Conservation (phyloP, 2,113 vertebrate genomes). For the Spea bombifrons region DNA sequence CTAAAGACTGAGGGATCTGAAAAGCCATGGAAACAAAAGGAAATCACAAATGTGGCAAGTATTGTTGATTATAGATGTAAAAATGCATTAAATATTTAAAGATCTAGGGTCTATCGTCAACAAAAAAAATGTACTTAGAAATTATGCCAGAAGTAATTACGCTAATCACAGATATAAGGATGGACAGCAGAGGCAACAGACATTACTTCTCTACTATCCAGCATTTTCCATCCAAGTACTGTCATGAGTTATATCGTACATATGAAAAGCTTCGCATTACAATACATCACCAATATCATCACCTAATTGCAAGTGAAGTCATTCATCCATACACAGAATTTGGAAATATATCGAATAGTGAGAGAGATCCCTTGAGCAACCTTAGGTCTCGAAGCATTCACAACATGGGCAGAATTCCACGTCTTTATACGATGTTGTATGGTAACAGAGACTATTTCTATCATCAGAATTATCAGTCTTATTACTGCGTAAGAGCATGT, state of each 20-base stretch:
- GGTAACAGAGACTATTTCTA: slow-evolving; percentile 23
- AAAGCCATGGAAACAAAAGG: too few species aligned
- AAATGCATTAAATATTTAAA: too few species aligned
- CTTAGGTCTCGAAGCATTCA: neutral
- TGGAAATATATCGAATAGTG: slow-evolving; percentile 26
- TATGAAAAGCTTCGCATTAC: slow-evolving; percentile 27
- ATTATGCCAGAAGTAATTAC: slow-evolving; percentile 1
- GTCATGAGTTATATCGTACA: slow-evolving; percentile 19
- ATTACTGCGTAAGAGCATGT: too few species aligned
- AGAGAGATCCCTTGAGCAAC: neutral
- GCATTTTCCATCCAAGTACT: neutral
- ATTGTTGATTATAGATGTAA: too few species aligned
- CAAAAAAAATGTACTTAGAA: neutral
- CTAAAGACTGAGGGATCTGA: too few species aligned
- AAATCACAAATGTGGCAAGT: too few species aligned
- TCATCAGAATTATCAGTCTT: neutral
- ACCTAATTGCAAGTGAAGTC: neutral
- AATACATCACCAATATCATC: slow-evolving; percentile 30
- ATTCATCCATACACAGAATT: slow-evolving; percentile 4
- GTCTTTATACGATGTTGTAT: neutral
- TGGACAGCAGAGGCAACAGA: neutral
- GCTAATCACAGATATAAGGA: neutral
- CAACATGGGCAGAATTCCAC: slow-evolving; percentile 5
- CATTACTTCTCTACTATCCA: neutral
- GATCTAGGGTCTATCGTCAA: too few species aligned